These are phyloP conservation scores for Andrena chrysosceles DNA, from an alignment of 2,888 invertebrate species.

Conservation along the genomic window DNA sequence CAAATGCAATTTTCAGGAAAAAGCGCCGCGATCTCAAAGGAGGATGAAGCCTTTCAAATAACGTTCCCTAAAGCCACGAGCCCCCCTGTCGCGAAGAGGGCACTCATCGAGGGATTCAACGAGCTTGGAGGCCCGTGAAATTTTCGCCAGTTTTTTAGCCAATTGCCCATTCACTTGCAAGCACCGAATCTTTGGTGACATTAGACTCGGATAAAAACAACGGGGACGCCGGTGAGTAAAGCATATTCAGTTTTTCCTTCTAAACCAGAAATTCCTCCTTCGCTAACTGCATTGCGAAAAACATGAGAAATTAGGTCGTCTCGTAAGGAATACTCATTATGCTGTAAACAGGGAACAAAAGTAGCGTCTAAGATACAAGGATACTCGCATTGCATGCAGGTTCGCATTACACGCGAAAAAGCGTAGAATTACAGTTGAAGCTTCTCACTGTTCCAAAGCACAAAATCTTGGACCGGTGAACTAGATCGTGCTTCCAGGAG, in stretches of 20 bases:
- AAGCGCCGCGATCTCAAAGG: slow-evolving; percentile 3
- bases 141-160: neutral
- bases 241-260: neutral
- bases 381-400: no score
- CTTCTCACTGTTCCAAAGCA: no score
- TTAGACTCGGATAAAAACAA: slow-evolving; percentile 16
- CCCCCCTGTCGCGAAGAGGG: slow-evolving; percentile 5
- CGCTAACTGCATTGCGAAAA: neutral
- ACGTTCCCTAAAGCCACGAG: slow-evolving; percentile 20
- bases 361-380: no score
- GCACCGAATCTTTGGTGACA: neutral
- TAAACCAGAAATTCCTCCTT: neutral
- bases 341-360: no score
- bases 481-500: neutral
- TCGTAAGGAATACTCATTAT: neutral
- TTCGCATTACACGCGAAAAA: no score
- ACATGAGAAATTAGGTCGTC: neutral
- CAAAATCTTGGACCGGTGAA: neutral
- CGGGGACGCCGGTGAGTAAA: neutral
- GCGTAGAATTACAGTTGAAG: no score
- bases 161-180: neutral
- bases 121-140: neutral
- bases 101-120: neutral
- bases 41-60: slow-evolving; percentile 11
- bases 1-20: slow-evolving; percentile 42